Evolutionary conservation across 2,888 invertebrate species (phyloP), one percentile per base, ranked within the genome.

Genomic region (Lepidocyrtinus sp.): DNA sequence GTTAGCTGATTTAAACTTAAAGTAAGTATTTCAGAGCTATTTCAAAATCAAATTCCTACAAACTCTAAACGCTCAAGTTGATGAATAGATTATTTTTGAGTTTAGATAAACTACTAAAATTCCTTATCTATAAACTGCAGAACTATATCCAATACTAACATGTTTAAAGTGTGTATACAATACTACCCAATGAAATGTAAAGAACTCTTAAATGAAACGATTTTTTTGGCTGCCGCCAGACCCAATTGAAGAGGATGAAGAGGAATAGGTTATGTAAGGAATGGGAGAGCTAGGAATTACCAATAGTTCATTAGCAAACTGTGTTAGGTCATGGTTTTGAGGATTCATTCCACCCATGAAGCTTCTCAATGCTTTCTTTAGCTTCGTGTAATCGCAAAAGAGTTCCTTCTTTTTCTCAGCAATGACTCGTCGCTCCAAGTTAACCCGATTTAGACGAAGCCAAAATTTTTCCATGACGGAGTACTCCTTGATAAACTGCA

Each of bases 271-370:
- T 73, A 75, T 63, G 19, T 36, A 72, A 67, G 77, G 67, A 70
- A 62, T 70, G 26, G 71, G 78, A 17, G 82, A 78, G 59, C 74
- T 45, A 63, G 82, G 82, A 68, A 75, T 83, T 83, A 83, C 83
- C 83, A 81, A 17, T n/a, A 83, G 81, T 17, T 81, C 75, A 22
- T 73, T 67, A 15, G 83, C 61, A 59, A 73, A 83, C 22, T 70
- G 50, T 17, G 62, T 46, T 17, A 81, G n/a, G 22, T 77, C 71
- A 26, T 84, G 81, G 26, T 77, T 76, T 27, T 77, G 69, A 12
- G 86, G 86, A 78, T 86, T 86, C 71, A 86, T 45, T 17, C 85
- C 86, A 24, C 85, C 85, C 85, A 86, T 83, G 77, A 85, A 85
- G 71, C 84, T 85, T 27, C 84, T 70, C n/a, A 86, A 67, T 7